Evolutionary conservation across 1,140 invertebrate genomes (phyloP), one percentile per base, ranked within the genome.

Genomic region (Branchinecta lynchi): DNA sequence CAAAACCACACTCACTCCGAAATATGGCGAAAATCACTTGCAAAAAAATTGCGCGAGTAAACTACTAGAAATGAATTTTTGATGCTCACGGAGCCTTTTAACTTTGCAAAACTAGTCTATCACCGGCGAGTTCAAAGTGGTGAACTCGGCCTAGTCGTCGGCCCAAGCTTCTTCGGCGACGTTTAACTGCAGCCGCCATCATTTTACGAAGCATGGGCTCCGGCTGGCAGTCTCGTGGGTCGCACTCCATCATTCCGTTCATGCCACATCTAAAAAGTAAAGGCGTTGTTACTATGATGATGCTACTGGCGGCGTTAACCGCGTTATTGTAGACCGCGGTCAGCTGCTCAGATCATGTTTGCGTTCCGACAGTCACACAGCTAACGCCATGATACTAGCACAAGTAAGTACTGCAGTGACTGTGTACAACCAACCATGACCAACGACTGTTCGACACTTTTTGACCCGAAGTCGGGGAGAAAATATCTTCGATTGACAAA

Each of bases 211-310:
- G 79, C 84, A 92, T 89, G 68, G 90, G 89, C 77, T 92, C 88
- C 44, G 91, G 90, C 73, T 86, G 87, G 77, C 92, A 95, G 69
- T 86, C 83, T 78, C 86, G 86, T 65, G 92, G 92, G 79, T 94
- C 89, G 79, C 92, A 95, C 79, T 92, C 87, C 90, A 95, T 93
- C 79, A 92, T 88, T 74, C 91, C 91, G 78, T 91, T 85, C 66
- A 86, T 84, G 74, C 89, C 90, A 80, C 91, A 93, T 79, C 91
- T 93, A 79, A 32, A 83, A 83, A 77, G 77, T 75, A 70, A 71
- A 70, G 32, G 32, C 32, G 32, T 32, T 32, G 32, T 32, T 32
- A 32, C 32, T 32, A n/a, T n/a, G n/a, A n/a, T n/a, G n/a, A n/a
- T n/a, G n/a, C n/a, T n/a, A n/a, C n/a, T n/a, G n/a, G n/a, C n/a